A percentile compares a stretch with the other conserved stretches of the same genome.
These are phyloP conservation scores for Leptodactylus fallax DNA, from an alignment of 2,797 vertebrate genomes.

Conservation along the genomic window DNA sequence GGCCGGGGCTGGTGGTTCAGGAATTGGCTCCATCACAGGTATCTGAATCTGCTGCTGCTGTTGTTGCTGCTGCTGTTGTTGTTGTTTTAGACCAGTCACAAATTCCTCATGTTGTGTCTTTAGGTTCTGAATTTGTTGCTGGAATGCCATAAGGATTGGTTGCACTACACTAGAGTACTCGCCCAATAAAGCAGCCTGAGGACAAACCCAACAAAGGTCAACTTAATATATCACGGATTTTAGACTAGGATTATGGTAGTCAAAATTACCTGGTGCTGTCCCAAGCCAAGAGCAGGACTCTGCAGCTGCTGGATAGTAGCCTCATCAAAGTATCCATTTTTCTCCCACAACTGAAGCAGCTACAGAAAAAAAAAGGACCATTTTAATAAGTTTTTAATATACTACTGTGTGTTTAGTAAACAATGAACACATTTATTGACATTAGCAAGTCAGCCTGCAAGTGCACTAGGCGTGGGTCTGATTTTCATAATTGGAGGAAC, in stretches of 20 bases:
- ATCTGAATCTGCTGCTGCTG: conserved; percentile 77
- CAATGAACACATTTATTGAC: too few relatives aligned
- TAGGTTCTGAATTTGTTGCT: conserved; percentile 93
- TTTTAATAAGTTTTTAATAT: not conserved
- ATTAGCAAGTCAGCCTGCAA: too few relatives aligned
- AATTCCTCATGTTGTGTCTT: conserved; percentile 96
- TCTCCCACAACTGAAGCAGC: conserved; percentile 97
- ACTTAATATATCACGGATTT: not conserved
- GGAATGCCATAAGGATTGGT: conserved; percentile 93
- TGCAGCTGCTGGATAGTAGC: conserved; percentile 96
- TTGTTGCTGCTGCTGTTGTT: conserved; percentile 70
- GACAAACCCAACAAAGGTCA: not conserved
- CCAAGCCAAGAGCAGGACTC: conserved; percentile 93
- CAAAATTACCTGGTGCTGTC: conserved; percentile 90
- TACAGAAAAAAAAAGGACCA: conserved; percentile 65
- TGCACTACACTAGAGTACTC: conserved; percentile 91
- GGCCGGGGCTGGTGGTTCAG: conserved; percentile 67
- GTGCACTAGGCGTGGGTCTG: too few relatives aligned
- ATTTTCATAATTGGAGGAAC: too few relatives aligned
- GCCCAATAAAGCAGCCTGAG: conserved; percentile 90
- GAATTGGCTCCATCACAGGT: conserved; percentile 73
- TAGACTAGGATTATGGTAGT: too few relatives aligned
- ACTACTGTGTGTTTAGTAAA: not conserved
- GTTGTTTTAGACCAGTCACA: conserved; percentile 82
- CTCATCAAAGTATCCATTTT: conserved; percentile 97